Base-by-base conservation (phyloP, 2,797 vertebrate genomes). In the Eleutherodactylus coqui region DNA sequence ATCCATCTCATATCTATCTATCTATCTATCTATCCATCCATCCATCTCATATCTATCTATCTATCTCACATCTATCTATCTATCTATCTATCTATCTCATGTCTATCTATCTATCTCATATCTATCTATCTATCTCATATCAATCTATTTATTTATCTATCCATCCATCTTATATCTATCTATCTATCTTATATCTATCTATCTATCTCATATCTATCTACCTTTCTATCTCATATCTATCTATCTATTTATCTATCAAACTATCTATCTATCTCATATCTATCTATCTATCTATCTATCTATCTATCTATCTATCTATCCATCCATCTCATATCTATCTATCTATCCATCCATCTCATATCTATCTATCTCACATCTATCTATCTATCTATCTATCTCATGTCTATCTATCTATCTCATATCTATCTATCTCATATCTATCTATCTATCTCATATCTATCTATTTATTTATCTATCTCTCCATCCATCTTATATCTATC, bases 331-430 rank as follows among this genome's bases (percentile, higher is more conserved):
- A 5, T 53, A 53, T 53, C 21, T n/a, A 55, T 55, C 24, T 2
- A 29, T 62, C 9, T 13, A 32, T 64, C 60, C 17, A 64, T 64
- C 60, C 32, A 32, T 64, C 60, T 60, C n/a, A n/a, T n/a, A 27
- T 69, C 34, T 72, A 38, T 75, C 72, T 45, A 43, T 75, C 70
- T 75, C n/a, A n/a, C n/a, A n/a, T 73, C 70, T 75, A 43, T 75
- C 70, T 73, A 43, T 73, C 70, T 73, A 43, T 73, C 70, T 73
- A 43, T 73, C 70, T 73, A n/a, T 45, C 70, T 73, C n/a, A n/a
- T n/a, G 9, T 75, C 72, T 64, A 64, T 64, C 27, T 64, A 34
- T 64, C 62, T 64, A 34, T 64, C 29, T 64, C 17, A 34, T 13
- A n/a, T n/a, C n/a, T n/a, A n/a, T n/a, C n/a, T n/a, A n/a, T n/a